These are phyloP conservation scores for Lepidurus apus DNA, from an alignment of 1,140 invertebrate genomes.

Conservation along the genomic window DNA sequence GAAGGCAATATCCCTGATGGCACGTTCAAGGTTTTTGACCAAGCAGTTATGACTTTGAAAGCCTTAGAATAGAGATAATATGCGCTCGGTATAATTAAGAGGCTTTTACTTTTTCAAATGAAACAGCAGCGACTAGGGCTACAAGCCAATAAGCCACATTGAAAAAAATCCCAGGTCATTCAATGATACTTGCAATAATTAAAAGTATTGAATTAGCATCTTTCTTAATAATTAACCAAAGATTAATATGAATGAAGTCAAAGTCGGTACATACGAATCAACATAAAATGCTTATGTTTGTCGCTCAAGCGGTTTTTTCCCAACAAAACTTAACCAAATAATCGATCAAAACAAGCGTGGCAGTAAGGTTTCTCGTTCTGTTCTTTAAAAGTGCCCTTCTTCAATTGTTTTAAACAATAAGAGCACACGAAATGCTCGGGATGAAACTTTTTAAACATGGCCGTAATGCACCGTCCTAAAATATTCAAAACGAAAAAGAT, in stretches of 20 bases:
- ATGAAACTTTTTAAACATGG: constrained; percentile 98
- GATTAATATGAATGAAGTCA: no score
- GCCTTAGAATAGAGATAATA: no score
- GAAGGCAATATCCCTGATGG: no score
- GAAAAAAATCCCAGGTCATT: neutral
- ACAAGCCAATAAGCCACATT: constrained; percentile 18
- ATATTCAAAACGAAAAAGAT: constrained; percentile 22
- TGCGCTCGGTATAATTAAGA: neutral
- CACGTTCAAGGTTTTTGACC: no score
- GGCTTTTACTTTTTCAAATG: neutral
- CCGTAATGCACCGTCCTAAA: constrained; percentile 91
- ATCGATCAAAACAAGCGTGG: constrained; percentile 93
- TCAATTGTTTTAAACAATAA: constrained; percentile 93
- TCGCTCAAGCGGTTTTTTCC: neutral
- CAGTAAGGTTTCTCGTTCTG: constrained; percentile 98
- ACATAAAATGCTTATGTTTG: neutral
- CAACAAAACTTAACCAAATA: constrained; percentile 66
- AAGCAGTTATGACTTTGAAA: no score
- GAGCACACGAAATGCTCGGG: constrained; percentile 98
- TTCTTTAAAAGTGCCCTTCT: constrained; percentile 97
- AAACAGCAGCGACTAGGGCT: neutral
- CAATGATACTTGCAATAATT: neutral
- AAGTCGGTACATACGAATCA: no score
- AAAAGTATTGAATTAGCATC: neutral
- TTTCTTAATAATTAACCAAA: no score